Evolutionary conservation across 2,113 vertebrate genomes (phyloP), one percentile per base, ranked within the genome.

Genomic region (Myotis davidii): DNA sequence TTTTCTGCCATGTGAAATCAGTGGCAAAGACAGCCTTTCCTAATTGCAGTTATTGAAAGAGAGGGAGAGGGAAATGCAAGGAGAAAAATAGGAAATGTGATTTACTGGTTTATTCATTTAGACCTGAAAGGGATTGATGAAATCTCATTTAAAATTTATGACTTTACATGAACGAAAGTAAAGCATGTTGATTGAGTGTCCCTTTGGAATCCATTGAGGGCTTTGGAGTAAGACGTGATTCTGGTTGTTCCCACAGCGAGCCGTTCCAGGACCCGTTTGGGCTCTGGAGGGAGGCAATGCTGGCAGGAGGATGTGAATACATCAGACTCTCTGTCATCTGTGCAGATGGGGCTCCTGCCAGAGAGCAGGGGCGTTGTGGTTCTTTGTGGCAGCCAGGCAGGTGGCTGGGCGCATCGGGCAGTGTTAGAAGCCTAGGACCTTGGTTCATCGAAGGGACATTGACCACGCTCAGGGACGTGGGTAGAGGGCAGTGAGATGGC

Each of bases 61-160:
- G 23, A 65, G 85, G 39, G 50, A 56, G 45, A 2, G 14, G 32
- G 83, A 50, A 90, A 32, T 17, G 39, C 5, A 1, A 65, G 21
- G 73, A 42, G 73, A 85, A 45, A 64, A 39, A 34, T 2, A 59
- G 32, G 94, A 94, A 97, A 90, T 95, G 91, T 94, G 89, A 97
- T 95, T 96, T 97, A 95, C 95, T 54, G 74, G 93, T 56, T 97
- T 97, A 94, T 94, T 94, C 82, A 72, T 92, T 97, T 94, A 95
- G 88, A 61, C 74, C 85, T 96, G 92, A 87, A 92, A 96, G 73
- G 84, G 90, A 90, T 11, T 86, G 94, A 94, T 94, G 96, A 96
- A 94, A 96, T 94, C 96, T 94, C 95, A 97, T 97, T 96, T 94
- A 96, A 97, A 97, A 97, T 98, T 82, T 96, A 97, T 97, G 96